These are phyloP conservation scores for Drosophila aff. DNA, from an alignment of 1,140 invertebrate species.

Conservation along the genomic window DNA sequence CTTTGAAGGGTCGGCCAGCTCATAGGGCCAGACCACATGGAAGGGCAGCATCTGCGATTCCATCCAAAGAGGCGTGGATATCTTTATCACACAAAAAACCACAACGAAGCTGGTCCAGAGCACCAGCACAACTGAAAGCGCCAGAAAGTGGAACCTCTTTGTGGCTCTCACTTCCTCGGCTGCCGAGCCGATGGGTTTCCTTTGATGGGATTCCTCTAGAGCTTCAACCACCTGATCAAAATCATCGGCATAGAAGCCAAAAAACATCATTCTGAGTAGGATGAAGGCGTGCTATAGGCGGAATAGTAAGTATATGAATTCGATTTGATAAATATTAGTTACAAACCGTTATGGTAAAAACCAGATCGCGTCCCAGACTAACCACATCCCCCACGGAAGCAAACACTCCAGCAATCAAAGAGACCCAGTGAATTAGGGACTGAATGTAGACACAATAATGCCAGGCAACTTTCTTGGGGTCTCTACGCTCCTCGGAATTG, in stretches of 20 bases:
- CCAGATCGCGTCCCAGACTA: slow-evolving; percentile 40
- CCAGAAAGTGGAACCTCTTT: slow-evolving; percentile 28
- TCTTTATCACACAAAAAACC: slow-evolving; percentile 9
- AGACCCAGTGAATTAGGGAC: not conserved
- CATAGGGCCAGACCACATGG: slow-evolving; percentile 42
- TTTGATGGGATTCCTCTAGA: slow-evolving; percentile 21
- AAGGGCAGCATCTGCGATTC: slow-evolving; percentile 44
- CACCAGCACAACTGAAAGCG: not conserved
- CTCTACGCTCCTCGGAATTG: slow-evolving; percentile 23
- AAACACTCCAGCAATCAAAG: not conserved
- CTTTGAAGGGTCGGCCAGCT: slow-evolving; percentile 26
- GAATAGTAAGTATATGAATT: not conserved
- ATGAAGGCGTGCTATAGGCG: slow-evolving; percentile 12
- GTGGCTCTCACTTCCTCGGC: not conserved
- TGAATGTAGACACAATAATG: slow-evolving; percentile 7
- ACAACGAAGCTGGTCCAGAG: slow-evolving; percentile 8
- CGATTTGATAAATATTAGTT: no score
- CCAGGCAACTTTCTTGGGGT: slow-evolving; percentile 8
- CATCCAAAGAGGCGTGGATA: slow-evolving; percentile 36
- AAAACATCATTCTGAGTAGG: slow-evolving; percentile 8
- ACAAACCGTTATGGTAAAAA: slow-evolving; percentile 33
- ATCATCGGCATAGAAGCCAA: slow-evolving; percentile 16
- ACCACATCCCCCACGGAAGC: slow-evolving; percentile 34
- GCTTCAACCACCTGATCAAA: slow-evolving; percentile 36
- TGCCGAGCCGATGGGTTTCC: not conserved